These are phyloP conservation scores for Diplodus puntazzo DNA, from an alignment of 2,797 vertebrate genomes.

Conservation along the genomic window DNA sequence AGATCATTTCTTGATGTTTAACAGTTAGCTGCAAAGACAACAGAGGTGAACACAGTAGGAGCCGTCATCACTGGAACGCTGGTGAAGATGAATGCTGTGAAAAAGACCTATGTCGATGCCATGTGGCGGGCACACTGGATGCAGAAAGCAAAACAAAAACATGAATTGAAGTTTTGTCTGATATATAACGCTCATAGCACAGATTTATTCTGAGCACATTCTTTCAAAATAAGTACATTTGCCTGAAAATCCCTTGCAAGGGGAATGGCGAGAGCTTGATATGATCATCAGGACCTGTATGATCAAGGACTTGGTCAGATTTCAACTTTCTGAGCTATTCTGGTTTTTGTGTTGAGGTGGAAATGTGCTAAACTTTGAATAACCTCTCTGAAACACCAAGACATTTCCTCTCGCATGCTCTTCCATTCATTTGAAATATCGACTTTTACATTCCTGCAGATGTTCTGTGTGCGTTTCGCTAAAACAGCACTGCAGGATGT, in stretches of 20 bases:
- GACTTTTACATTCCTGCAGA: background rate
- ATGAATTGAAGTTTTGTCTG: background rate
- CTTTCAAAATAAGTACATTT: background rate
- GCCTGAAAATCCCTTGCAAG: background rate
- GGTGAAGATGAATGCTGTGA: conserved; percentile 1
- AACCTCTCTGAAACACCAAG: background rate
- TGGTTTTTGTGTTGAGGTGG: background rate
- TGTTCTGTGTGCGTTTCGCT: background rate
- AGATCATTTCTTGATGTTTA: conserved; percentile 32
- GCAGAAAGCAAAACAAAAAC: too few relatives aligned
- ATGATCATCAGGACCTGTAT: background rate
- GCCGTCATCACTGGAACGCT: background rate
- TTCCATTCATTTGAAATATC: conserved; percentile 16
- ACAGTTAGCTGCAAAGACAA: background rate
- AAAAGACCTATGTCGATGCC: background rate
- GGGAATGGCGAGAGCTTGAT: background rate
- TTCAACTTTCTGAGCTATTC: background rate
- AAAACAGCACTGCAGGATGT: conserved; percentile 10
- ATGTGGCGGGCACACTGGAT: background rate
- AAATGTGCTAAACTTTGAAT: conserved; percentile 26
- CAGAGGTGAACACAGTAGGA: background rate
- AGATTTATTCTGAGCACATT: background rate
- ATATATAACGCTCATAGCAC: too few relatives aligned
- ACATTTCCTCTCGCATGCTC: background rate
- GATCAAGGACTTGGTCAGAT: background rate